phyloP scores from a whole-genome alignment of 92 coral and sea anemone species.

The Zoanthus gigantus region DNA sequence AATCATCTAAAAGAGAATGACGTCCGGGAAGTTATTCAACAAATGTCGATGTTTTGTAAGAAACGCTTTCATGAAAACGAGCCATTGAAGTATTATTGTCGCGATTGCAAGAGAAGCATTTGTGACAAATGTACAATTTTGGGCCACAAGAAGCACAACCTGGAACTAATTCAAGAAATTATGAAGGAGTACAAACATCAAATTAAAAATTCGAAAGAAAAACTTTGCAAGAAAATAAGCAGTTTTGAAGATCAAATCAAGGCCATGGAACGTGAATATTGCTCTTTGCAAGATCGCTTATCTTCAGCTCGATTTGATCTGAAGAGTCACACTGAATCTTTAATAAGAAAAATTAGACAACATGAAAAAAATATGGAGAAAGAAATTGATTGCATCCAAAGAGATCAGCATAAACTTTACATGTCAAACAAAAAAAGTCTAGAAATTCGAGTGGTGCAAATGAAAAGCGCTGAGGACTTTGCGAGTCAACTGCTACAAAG shows the following conservation, averaged over 20 bases:
- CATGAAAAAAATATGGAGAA: constrained; percentile 74
- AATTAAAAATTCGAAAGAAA: constrained; percentile 55
- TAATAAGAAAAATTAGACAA: constrained; percentile 65
- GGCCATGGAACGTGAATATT: not conserved
- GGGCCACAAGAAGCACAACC: constrained; percentile 63
- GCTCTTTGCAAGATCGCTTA: constrained; percentile 11
- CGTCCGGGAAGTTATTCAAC: constrained; percentile 66
- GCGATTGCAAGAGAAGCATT: constrained; percentile 68
- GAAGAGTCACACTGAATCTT: constrained; percentile 50
- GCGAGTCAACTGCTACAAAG: constrained; percentile 72
- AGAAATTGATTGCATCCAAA: constrained; percentile 70
- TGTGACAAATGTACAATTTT: constrained; percentile 76
- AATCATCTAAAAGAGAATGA: constrained; percentile 64
- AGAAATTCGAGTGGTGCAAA: constrained; percentile 65
- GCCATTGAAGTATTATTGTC: constrained; percentile 65
- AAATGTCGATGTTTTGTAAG: constrained; percentile 67
- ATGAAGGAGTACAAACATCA: constrained; percentile 63
- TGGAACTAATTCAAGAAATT: constrained; percentile 65
- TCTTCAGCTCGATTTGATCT: constrained; percentile 33
- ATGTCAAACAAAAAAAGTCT: constrained; percentile 59
- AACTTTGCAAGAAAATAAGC: constrained; percentile 62
- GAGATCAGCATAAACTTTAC: constrained; percentile 65
- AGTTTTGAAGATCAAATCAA: constrained; percentile 16
- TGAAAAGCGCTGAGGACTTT: constrained; percentile 66
- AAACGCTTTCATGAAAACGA: constrained; percentile 72